Conservation (phyloP, 2,888 invertebrate species). For the Caenorhabditis sp. region DNA sequence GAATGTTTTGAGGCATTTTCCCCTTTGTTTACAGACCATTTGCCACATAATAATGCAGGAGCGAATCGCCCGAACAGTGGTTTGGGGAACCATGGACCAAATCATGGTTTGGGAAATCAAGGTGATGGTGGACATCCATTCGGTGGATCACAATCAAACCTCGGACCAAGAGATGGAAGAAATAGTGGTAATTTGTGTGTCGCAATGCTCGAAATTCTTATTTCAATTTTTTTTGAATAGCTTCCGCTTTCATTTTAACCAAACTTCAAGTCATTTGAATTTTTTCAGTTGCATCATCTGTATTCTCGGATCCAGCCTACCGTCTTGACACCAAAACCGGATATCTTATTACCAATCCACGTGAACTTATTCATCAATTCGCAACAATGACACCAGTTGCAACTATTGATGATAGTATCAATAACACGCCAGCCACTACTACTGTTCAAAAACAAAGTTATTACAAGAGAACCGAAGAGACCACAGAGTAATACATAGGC, state of each 20-base stretch:
- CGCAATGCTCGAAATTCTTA: neutral
- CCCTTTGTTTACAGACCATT: constrained; percentile 26
- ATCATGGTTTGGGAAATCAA: constrained; percentile 7
- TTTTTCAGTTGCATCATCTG: constrained; percentile 45
- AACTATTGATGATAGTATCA: constrained; percentile 47
- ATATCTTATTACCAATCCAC: constrained; percentile 69
- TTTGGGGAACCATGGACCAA: constrained; percentile 9
- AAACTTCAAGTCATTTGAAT: neutral
- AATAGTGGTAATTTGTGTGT: constrained; percentile 34
- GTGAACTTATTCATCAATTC: constrained; percentile 69
- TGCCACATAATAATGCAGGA: constrained; percentile 8
- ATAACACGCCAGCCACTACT: constrained; percentile 52
- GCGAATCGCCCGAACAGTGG: constrained; percentile 22
- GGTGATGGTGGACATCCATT: constrained; percentile 40
- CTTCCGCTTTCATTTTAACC: neutral
- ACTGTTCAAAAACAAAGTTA: constrained; percentile 60
- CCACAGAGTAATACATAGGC: constrained; percentile 35
- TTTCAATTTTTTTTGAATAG: neutral
- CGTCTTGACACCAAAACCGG: constrained; percentile 56
- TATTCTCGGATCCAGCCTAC: constrained; percentile 61
- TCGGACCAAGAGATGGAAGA: constrained; percentile 44
- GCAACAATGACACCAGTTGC: constrained; percentile 69
- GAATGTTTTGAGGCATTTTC: constrained; percentile 15
- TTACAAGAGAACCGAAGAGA: constrained; percentile 61
- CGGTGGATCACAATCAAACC: constrained; percentile 30